Base-by-base conservation (phyloP, 1,140 invertebrate genomes). In the Theocolax elegans region DNA sequence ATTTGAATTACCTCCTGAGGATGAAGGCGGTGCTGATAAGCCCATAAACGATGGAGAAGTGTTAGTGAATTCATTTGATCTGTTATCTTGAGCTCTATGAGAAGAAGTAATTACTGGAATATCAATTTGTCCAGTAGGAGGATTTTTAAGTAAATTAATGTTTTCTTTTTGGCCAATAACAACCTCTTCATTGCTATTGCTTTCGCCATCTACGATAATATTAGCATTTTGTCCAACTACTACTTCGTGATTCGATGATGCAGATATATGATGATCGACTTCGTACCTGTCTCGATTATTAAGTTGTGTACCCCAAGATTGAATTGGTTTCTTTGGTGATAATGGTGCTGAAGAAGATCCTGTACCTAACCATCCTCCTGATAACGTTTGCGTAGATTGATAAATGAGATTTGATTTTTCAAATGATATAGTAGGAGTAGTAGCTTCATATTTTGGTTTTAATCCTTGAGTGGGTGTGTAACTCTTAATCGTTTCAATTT, bases 341-440 rank as follows among this genome's bases (percentile, higher is more conserved):
- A 54, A 8, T 29, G 6, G 2, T 13, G 29, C 8, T 54, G 8
- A 17, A 21, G 46, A 48, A 48, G 46, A 8, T 15, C 7, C 6
- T 31, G 15, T 54, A n/a, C 15, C 27, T 19, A 8, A 29, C 6
- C 2, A 35, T 15, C 8, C 65, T 7, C 62, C 73, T 4, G 74
- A 75, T 0, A 80, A 40, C 0, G 76, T 80, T 25, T 80, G 78
- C 0, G 74, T 81, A 2, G 81, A 88, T 65, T 90, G 89, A 74
- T 90, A 91, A 68, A 90, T 87, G 13, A 91, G 80, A 80, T 90
- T 90, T 8, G 89, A 86, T 79, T 89, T 87, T 78, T 90, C 88
- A 6, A 88, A 77, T 75, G 84, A 84, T 0, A 87, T 79, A 9
- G 81, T 76, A 7, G 86, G 74, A 10, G 80, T 74, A 1, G 80